These are phyloP conservation scores for Leptosomus discolor DNA, from an alignment of 2,113 vertebrate species.

Conservation along the genomic window DNA sequence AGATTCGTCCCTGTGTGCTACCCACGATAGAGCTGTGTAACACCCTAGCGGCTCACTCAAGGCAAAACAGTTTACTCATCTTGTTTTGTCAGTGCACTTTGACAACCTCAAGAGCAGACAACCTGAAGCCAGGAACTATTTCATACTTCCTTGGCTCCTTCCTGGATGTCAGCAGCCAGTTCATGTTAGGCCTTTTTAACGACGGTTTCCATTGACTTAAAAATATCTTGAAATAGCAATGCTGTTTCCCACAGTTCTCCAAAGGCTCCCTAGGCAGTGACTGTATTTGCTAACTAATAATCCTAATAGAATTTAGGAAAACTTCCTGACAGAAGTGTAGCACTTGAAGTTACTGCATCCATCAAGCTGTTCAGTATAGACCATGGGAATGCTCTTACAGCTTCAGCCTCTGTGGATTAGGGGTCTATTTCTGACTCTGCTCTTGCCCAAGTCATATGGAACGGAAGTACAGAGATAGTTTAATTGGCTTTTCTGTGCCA, in stretches of 20 bases:
- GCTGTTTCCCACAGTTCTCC: neutral
- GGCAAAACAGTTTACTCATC: fast-evolving
- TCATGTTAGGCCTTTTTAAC: neutral
- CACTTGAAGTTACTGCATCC: neutral
- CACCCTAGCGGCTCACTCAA: neutral
- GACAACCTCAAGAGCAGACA: neutral
- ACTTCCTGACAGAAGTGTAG: neutral
- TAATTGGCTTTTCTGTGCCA: neutral
- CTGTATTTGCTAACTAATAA: neutral
- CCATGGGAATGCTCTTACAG: neutral
- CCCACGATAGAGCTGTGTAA: neutral
- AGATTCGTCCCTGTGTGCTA: neutral
- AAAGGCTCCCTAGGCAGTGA: neutral
- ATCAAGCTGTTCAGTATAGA: neutral
- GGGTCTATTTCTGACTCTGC: neutral
- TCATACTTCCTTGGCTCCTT: neutral
- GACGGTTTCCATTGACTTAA: neutral
- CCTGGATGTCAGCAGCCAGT: neutral
- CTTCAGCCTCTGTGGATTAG: neutral
- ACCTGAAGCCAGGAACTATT: neutral
- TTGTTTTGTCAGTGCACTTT: neutral
- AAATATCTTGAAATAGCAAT: neutral
- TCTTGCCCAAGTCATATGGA: neutral
- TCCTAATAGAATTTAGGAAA: neutral
- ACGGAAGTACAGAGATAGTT: neutral